Conservation (phyloP, 2,113 vertebrate species). For the Alligator sinensis region DNA sequence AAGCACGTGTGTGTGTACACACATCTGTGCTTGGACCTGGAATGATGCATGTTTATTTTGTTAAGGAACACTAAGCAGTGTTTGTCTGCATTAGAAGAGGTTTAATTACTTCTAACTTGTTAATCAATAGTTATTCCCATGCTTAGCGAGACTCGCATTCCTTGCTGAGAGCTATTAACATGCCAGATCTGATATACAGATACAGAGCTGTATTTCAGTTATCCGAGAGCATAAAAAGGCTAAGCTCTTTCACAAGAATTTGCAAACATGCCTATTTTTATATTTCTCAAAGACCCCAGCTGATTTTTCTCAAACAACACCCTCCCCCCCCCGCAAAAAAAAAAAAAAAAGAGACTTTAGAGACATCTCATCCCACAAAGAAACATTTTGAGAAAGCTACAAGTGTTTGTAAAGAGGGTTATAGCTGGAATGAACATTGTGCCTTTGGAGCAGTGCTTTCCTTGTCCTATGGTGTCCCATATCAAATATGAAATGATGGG, state of each 20-base stretch:
- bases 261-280: neutral
- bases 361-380: neutral
- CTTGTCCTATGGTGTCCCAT: neutral
- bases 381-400: neutral
- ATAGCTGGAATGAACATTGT: neutral
- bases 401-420: neutral
- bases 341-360: neutral
- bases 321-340: neutral
- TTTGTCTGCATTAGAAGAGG: slow-evolving; percentile 18
- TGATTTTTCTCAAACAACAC: neutral
- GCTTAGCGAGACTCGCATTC: slow-evolving; percentile 36
- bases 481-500: neutral
- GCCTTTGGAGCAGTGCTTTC: neutral
- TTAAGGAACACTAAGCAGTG: neutral
- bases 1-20: rapidly evolving
- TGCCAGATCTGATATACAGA: neutral
- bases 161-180: neutral
- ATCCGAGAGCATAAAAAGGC: neutral
- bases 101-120: slow-evolving; percentile 13
- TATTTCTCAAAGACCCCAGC: rapidly evolving
- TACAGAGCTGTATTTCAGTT: neutral
- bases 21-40: neutral
- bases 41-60: slow-evolving; percentile 22
- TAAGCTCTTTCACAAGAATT: neutral
- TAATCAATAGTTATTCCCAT: slow-evolving; percentile 44